Evolutionary conservation across 1,140 invertebrate genomes (phyloP).

Genomic region (Hylyphantes graminicola): DNA sequence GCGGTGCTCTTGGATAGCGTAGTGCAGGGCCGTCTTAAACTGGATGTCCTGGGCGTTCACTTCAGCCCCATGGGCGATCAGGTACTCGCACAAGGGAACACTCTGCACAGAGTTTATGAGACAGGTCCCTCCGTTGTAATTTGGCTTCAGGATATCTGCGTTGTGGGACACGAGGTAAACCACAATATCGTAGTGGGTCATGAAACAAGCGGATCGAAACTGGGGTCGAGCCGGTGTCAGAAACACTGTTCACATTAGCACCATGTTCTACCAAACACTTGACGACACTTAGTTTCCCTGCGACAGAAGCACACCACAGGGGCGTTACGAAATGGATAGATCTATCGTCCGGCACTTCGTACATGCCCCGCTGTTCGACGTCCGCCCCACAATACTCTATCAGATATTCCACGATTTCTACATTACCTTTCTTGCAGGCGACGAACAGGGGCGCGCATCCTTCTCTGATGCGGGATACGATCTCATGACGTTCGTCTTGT

Average conservation of each 20-base stretch:
- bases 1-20: conserved; percentile 89
- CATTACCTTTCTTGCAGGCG: conserved; percentile 84
- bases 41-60: conserved; percentile 91
- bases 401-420: conserved; percentile 89
- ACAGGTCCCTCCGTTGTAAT: conserved; percentile 93
- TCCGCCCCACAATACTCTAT: conserved; percentile 83
- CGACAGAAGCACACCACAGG: conserved; percentile 92
- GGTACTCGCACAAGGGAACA: conserved; percentile 81
- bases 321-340: conserved; percentile 86
- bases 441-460: conserved; percentile 89
- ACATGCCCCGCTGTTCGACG: conserved; percentile 82
- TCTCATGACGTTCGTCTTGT: conserved; percentile 72
- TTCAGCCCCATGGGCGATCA: conserved; percentile 77
- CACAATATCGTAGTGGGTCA: conserved; percentile 86
- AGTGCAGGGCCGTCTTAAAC: conserved; percentile 91
- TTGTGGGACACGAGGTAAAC: conserved; percentile 85
- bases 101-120: conserved; percentile 94
- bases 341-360: conserved; percentile 71
- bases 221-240: conserved; percentile 88
- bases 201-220: conserved; percentile 91
- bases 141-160: conserved; percentile 86
- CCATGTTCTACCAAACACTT: conserved; percentile 82
- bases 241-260: conserved; percentile 85
- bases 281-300: conserved; percentile 83
- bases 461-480: conserved; percentile 76